Evolutionary conservation across 2,113 vertebrate genomes (phyloP), one percentile per base, ranked within the genome.

Genomic region (Theristicus caerulescens): DNA sequence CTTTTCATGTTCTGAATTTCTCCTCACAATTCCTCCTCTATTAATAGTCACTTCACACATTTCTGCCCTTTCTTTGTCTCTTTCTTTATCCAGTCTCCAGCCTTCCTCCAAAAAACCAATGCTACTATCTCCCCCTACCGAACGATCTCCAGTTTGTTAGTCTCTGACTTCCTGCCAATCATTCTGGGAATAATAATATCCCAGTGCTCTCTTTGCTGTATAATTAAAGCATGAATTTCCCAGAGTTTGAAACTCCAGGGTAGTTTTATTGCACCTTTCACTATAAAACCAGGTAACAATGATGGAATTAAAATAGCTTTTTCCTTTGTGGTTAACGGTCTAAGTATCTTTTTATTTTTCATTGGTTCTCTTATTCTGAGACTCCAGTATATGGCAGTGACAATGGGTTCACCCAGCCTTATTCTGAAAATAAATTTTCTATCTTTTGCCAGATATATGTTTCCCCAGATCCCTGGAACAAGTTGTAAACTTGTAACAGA

Each of bases 401-500:
- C 97, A 97, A 98, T 97, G 93, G 97, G 96, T 96, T 97, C 94
- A 96, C 94, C 90, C 94, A 95, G 97, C 86, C 95, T 95, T 96
- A 96, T 93, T 96, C 94, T 98, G 93, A 96, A 97, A 98, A 97
- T 96, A 97, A 97, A 96, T 98, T 96, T 96, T 97, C 97, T 97
- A 93, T 98, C 95, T 97, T 98, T 97, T 96, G 96, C 91, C 95
- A 97, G 98, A 98, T 98, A 98, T 98, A 98, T 98, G 97, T 97
- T 88, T 96, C 98, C 98, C 97, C 86, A 97, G 98, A 98, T 98
- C 97, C 97, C 96, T 90, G 93, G 95, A 97, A 97, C 96, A 98
- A 97, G 97, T 96, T 98, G 96, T 98, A 98, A 98, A 98, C 97
- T 98, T 98, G 95, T 97, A 98, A 98, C 97, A 98, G 98, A 98